phyloP scores from a whole-genome alignment of 1,140 invertebrate genomes.

The Manduca sexta region DNA sequence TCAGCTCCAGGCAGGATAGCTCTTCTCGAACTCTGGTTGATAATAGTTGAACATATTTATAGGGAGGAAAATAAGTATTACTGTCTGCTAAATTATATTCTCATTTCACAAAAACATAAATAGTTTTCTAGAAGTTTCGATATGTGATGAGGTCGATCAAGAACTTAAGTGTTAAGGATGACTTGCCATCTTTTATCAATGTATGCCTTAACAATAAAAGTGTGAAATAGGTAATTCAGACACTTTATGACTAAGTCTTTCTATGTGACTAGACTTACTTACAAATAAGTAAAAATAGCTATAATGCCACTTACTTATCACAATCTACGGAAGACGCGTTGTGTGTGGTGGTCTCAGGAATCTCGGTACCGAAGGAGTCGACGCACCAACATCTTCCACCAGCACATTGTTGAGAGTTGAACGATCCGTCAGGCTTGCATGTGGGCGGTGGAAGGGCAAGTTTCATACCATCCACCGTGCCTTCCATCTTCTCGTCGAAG shows the following conservation, averaged over 20 bases:
- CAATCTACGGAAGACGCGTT: conserved; percentile 77
- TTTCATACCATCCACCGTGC: conserved; percentile 84
- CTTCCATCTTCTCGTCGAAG: conserved; percentile 86
- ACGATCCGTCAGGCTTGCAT: conserved; percentile 80
- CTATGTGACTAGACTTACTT: too few species aligned
- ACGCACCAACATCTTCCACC: conserved; percentile 84
- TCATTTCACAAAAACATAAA: too few species aligned
- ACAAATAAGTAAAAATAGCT: too few species aligned
- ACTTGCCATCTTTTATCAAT: neutral
- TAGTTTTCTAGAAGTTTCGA: too few species aligned
- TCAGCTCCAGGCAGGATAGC: conserved; percentile 79
- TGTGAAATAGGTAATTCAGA: too few species aligned
- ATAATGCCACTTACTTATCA: conserved; percentile 65
- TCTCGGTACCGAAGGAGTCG: conserved; percentile 84
- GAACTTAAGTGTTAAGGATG: too few species aligned
- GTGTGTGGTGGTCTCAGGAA: conserved; percentile 79
- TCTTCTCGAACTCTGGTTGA: conserved; percentile 72
- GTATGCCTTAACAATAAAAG: too few species aligned
- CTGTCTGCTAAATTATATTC: too few species aligned
- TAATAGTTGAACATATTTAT: too few species aligned
- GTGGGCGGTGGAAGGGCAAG: conserved; percentile 80
- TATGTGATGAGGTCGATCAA: too few species aligned
- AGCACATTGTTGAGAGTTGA: conserved; percentile 78
- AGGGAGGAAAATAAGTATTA: too few species aligned
- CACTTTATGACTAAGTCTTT: too few species aligned